Evolutionary conservation across 2,797 vertebrate species (phyloP), one percentile per base, ranked within the genome.

Genomic region (Typhlichthys subterraneus): DNA sequence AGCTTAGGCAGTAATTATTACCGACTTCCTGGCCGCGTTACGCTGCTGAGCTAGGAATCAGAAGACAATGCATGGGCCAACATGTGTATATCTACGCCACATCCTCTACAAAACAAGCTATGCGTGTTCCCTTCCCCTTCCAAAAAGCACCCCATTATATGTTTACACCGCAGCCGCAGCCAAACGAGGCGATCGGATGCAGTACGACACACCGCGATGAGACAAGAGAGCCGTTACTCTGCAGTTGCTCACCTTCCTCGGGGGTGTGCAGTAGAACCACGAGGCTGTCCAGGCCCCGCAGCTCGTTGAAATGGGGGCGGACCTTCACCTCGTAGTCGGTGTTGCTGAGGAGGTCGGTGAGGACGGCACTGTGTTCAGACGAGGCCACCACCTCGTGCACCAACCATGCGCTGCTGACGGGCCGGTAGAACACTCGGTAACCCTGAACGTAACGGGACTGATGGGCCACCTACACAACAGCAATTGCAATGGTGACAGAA

Each of bases 281-380:
- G 4, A 93, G 86, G 2, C 97, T 97, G 82, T 98, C 97, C 0
- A 93, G 87, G 3, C 97, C 97, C 0, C 95, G 93, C 13, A 95
- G 89, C 77, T 97, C 95, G 4, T 94, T 93, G 72, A 95, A 97
- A 79, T 92, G 97, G 0, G 95, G 96, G 0, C 93, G 94, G 46
- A 99, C 92, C 86, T 99, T 99, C 72, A 98, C 80, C 86, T 99
- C 96, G 0, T 99, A 95, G 59, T 95, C 94, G 0, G 88, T 91
- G 6, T 91, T 93, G 47, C 89, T 84, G 56, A 81, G 93, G 61
- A 99, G 92, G 63, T 94, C 92, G 0, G 81, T 87, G 65, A 99
- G 86, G 66, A 95, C 71, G 9, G 86, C 69, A 12, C 79, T 94
- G 14, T 91, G 88, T 42, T 95, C 93, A 1, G 89, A 86, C 0